phyloP scores from a whole-genome alignment of 2,797 vertebrate genomes.

The Typhlichthys eigenmanni region DNA sequence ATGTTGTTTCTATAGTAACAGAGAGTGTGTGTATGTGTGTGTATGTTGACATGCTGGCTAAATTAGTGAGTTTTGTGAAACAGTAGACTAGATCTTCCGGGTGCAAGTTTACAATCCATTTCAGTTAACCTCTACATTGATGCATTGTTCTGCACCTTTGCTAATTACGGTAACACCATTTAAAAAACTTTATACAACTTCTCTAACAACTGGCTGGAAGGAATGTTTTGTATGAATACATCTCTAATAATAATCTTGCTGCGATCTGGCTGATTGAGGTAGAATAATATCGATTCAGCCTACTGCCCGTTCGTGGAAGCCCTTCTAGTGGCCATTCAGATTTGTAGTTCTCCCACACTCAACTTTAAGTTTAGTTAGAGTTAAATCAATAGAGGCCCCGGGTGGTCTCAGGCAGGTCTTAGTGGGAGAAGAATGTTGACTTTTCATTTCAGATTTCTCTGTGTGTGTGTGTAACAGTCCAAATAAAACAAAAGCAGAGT shows the following conservation, averaged over 20 bases:
- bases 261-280: neutral
- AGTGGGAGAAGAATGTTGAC: conserved; percentile 72
- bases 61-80: neutral
- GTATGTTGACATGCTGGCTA: neutral
- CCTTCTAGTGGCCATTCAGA: neutral
- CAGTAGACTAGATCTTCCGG: neutral
- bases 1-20: conserved; percentile 46
- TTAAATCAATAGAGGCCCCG: neutral
- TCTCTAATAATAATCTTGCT: too few species aligned
- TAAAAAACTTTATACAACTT: too few species aligned
- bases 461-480: neutral
- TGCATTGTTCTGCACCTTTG: too few species aligned
- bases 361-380: neutral
- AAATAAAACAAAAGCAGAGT: too few species aligned
- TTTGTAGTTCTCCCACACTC: too few species aligned
- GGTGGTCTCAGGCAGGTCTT: conserved; percentile 38
- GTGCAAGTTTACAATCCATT: too few species aligned
- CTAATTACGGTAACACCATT: too few species aligned
- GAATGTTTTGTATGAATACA: too few species aligned
- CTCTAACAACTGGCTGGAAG: too few species aligned
- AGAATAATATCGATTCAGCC: too few species aligned
- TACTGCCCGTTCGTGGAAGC: too few species aligned
- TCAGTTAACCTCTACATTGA: too few species aligned
- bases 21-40: conserved; percentile 10
- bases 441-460: conserved; percentile 59